Evolutionary conservation across 2,797 vertebrate genomes (phyloP), one percentile per base, ranked within the genome.

Genomic region (Momotus momota): DNA sequence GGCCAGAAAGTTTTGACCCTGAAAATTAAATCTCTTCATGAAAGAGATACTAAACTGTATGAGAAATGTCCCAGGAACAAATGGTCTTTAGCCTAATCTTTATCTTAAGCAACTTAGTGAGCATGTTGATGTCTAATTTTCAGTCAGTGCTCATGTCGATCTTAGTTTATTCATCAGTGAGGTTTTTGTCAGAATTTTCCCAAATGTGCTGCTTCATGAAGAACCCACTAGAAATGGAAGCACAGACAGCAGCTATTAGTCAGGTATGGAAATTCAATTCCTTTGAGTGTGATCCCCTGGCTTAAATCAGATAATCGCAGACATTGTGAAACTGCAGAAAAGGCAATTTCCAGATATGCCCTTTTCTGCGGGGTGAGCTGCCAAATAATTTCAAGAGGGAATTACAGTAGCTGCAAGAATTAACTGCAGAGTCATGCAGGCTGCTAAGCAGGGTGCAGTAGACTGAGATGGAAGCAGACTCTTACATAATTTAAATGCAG

Each of bases 401-500:
- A 78, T 93, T 94, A 91, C 72, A 86, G 66, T 80, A 91, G 77
- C 90, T 96, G 86, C 95, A 95, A 90, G 90, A 96, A 96, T 95
- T 84, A 95, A 92, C 82, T 96, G 96, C 95, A 88, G 88, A 96
- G 96, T 96, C 95, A 94, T 95, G 91, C 86, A 95, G 88, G 55
- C 86, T 96, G 83, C 86, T 95, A 93, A 90, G 55, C 5, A 0
- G 62, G 71, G 48, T 88, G 90, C 88, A 86, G 52, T 10, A 90
- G 62, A 38, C 77, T 88, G 81, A 88, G 88, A 80, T 67, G 64
- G 92, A 95, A 96, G 35, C 74, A 94, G 82, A 82, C 33, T 94
- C 72, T 96, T 97, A 94, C 86, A 92, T 96, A 95, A 96, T 90
- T 92, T 77, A 90, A 82, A 91, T 80, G 91, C 80, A 95, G 73